Percentiles rank a stretch among this genome's conserved stretches.
Evolutionary conservation across 2,113 vertebrate genomes (phyloP).

Genomic region (Clarias magur): DNA sequence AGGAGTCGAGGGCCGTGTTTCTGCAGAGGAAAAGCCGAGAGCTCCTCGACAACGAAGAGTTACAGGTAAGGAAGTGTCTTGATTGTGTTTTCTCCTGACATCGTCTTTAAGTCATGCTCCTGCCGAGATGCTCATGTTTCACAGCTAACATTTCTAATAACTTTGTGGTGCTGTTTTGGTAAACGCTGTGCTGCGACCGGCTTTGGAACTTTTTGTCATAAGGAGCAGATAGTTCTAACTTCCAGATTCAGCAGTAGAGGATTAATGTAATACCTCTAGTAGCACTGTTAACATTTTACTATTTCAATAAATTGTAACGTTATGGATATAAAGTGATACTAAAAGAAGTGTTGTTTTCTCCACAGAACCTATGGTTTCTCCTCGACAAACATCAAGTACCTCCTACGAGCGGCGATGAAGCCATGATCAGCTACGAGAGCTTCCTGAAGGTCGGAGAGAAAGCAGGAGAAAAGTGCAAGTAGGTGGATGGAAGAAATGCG

Average conservation of each 20-base stretch:
- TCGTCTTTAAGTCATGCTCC: not conserved
- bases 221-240: no score
- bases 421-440: constrained; percentile 95
- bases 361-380: constrained; percentile 94
- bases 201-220: no score
- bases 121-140: not conserved
- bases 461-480: constrained; percentile 94
- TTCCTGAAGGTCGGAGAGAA: constrained; percentile 91
- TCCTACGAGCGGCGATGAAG: constrained; percentile 91
- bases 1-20: constrained; percentile 96
- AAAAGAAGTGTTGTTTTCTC: constrained; percentile 10
- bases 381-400: constrained; percentile 95
- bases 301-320: not conserved
- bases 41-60: constrained; percentile 94
- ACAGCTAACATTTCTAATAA: not conserved
- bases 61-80: constrained; percentile 77
- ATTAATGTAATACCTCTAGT: not conserved
- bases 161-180: not conserved
- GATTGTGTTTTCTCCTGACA: not conserved
- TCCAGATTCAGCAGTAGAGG: not conserved
- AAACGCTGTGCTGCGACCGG: no score
- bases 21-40: constrained; percentile 97
- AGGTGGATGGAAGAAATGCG: not conserved
- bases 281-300: not conserved
- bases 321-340: not conserved